A percentile compares a stretch with the other conserved stretches of the same genome.
phyloP scores from a whole-genome alignment of 2,797 vertebrate genomes.

The Lycodopsis pacificus region DNA sequence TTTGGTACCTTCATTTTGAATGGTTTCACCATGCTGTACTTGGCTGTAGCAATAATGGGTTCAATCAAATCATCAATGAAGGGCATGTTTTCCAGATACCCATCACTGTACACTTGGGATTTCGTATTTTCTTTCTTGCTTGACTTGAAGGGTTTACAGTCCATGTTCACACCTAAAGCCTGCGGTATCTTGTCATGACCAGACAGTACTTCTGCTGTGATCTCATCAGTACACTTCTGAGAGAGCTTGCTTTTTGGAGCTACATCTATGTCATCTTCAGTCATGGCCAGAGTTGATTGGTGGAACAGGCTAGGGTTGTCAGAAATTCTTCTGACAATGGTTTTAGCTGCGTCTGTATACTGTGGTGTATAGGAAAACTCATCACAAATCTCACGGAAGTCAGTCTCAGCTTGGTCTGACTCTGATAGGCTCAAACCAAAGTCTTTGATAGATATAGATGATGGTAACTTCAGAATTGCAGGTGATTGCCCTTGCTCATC shows the following conservation, averaged over 20 bases:
- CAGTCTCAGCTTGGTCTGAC: slow-evolving; percentile 73
- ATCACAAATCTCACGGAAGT: slow-evolving; percentile 72
- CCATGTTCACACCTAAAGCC: slow-evolving; percentile 26
- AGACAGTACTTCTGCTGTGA: slow-evolving; percentile 19
- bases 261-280: slow-evolving; percentile 61
- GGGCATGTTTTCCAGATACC: slow-evolving; percentile 46
- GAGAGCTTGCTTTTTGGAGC: slow-evolving; percentile 28
- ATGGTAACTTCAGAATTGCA: slow-evolving; percentile 47
- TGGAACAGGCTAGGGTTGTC: slow-evolving; percentile 13
- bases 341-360: slow-evolving; percentile 31
- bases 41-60: slow-evolving; percentile 22
- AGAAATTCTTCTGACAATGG: slow-evolving; percentile 24
- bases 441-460: slow-evolving; percentile 69
- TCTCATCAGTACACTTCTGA: slow-evolving; percentile 44
- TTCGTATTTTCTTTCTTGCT: slow-evolving; percentile 49
- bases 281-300: slow-evolving; percentile 46
- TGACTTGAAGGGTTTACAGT: slow-evolving; percentile 38
- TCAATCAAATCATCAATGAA: slow-evolving; percentile 73
- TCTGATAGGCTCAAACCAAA: slow-evolving; percentile 72
- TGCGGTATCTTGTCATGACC: slow-evolving; percentile 35
- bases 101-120: slow-evolving; percentile 21
- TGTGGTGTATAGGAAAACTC: slow-evolving; percentile 42
- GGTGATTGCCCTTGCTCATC: slow-evolving; percentile 39
- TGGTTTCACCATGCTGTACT: slow-evolving; percentile 51
- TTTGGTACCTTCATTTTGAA: slow-evolving; percentile 22